A percentile compares a stretch with the other conserved stretches of the same genome.
Conservation (phyloP, 2,113 vertebrate species). For the Irena cyanogastra region DNA sequence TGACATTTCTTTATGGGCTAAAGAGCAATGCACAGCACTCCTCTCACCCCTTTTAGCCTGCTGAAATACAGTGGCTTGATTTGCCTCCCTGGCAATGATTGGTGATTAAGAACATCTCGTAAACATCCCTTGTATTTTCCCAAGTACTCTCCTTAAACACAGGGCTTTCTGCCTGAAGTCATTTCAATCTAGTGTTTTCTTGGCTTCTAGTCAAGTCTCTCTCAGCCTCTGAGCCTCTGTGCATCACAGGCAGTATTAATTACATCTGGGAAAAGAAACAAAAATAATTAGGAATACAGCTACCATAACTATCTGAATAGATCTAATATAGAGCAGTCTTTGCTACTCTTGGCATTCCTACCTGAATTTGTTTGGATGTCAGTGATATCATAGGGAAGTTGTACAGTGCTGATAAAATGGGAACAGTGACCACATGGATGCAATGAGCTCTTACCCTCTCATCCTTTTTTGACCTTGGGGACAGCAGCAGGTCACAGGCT, state of each 20-base stretch:
- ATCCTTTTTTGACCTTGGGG: neutral
- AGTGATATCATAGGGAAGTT: neutral
- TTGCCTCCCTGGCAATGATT: neutral
- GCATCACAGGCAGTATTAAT: neutral
- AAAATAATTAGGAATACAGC: neutral
- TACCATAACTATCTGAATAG: neutral
- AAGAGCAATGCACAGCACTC: neutral
- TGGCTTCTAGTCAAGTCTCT: constrained; percentile 5
- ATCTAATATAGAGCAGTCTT: neutral
- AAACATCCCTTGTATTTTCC: constrained; percentile 24
- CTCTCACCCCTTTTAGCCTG: constrained; percentile 22
- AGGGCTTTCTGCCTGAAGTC: neutral
- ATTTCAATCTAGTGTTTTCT: neutral
- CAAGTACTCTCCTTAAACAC: neutral
- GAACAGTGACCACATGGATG: neutral
- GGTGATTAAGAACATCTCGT: constrained; percentile 14
- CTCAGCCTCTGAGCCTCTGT: neutral
- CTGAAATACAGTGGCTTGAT: constrained; percentile 17
- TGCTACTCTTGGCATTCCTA: neutral
- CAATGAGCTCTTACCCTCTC: neutral
- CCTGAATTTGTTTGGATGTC: neutral
- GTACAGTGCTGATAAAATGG: neutral
- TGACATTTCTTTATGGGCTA: constrained; percentile 27
- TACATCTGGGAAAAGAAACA: neutral
- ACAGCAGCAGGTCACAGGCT: neutral